phyloP scores from a whole-genome alignment of 2,888 invertebrate species.

The Brassicogethes aeneus region DNA sequence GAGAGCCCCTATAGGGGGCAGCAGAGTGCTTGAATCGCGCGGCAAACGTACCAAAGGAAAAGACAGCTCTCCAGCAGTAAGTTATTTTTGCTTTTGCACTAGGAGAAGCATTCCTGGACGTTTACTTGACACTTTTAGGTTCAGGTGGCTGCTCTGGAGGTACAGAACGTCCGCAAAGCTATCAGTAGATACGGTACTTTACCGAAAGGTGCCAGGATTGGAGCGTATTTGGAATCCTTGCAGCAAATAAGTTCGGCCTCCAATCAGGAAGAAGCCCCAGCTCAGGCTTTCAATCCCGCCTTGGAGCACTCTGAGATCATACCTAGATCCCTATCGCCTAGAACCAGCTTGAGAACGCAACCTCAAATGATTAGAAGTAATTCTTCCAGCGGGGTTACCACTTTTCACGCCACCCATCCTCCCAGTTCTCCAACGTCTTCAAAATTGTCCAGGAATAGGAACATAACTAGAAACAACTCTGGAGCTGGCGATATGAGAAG shows the following conservation, averaged over 20 bases:
- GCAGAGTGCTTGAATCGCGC: slow-evolving; percentile 50
- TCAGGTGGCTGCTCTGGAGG: slow-evolving; percentile 87
- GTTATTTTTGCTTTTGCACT: too few relatives aligned
- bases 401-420: slow-evolving; percentile 45
- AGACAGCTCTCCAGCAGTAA: slow-evolving; percentile 30
- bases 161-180: slow-evolving; percentile 90
- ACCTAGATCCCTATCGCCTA: slow-evolving; percentile 53
- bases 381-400: slow-evolving; percentile 74
- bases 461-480: slow-evolving; percentile 23
- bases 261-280: slow-evolving; percentile 33
- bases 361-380: slow-evolving; percentile 86
- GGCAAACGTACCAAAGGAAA: slow-evolving; percentile 52
- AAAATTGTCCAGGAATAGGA: slow-evolving; percentile 48
- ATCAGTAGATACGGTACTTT: slow-evolving; percentile 94
- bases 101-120: too few relatives aligned
- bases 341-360: slow-evolving; percentile 55
- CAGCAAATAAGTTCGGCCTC: slow-evolving; percentile 61
- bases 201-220: slow-evolving; percentile 93
- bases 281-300: slow-evolving; percentile 24
- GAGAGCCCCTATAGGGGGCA: slow-evolving; percentile 52
- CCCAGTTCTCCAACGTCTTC: slow-evolving; percentile 54
- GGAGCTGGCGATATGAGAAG: slow-evolving; percentile 39
- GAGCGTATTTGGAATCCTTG: slow-evolving; percentile 91
- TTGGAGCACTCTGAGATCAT: slow-evolving; percentile 36
- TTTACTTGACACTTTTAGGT: too few relatives aligned